A percentile compares a stretch with the other conserved stretches of the same genome.
Conservation (phyloP, 2,888 invertebrate genomes). For the Lacanobia wlatinum region DNA sequence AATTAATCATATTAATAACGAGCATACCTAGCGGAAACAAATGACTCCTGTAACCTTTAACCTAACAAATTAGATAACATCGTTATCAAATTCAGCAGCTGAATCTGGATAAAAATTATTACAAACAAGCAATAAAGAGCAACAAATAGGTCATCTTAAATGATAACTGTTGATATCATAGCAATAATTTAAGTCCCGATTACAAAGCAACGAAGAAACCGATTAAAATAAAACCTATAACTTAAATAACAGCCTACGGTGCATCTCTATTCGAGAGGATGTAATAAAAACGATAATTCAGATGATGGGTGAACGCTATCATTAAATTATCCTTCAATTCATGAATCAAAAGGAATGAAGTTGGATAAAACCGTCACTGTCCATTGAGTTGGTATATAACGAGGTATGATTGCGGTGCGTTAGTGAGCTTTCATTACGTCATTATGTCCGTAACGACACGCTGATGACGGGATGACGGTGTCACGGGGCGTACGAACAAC, state of each 20-base stretch:
- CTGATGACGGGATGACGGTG: slow-evolving; percentile 60
- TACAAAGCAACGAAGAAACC: slow-evolving; percentile 1
- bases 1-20: slow-evolving; percentile 25
- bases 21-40: slow-evolving; percentile 18
- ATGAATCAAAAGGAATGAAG: slow-evolving; percentile 64
- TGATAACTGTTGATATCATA: slow-evolving; percentile 4
- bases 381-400: slow-evolving; percentile 71
- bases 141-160: slow-evolving; percentile 21
- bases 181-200: slow-evolving; percentile 25
- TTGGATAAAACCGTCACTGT: slow-evolving; percentile 64
- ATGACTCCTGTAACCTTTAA: slow-evolving; percentile 37
- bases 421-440: slow-evolving; percentile 75
- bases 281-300: slow-evolving; percentile 60
- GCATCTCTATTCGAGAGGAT: slow-evolving; percentile 30
- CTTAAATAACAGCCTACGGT: slow-evolving; percentile 22
- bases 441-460: slow-evolving; percentile 74
- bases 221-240: slow-evolving; percentile 19
- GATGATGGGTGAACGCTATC: slow-evolving; percentile 47
- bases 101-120: slow-evolving; percentile 20
- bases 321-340: slow-evolving; percentile 66
- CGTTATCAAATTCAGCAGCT: slow-evolving; percentile 21
- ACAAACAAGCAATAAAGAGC: slow-evolving; percentile 26
- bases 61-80: slow-evolving; percentile 23
- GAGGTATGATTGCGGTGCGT: slow-evolving; percentile 72
- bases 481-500: slow-evolving; percentile 36